These are phyloP conservation scores for Epiblema foenella DNA, from an alignment of 2,888 invertebrate genomes.

Conservation along the genomic window DNA sequence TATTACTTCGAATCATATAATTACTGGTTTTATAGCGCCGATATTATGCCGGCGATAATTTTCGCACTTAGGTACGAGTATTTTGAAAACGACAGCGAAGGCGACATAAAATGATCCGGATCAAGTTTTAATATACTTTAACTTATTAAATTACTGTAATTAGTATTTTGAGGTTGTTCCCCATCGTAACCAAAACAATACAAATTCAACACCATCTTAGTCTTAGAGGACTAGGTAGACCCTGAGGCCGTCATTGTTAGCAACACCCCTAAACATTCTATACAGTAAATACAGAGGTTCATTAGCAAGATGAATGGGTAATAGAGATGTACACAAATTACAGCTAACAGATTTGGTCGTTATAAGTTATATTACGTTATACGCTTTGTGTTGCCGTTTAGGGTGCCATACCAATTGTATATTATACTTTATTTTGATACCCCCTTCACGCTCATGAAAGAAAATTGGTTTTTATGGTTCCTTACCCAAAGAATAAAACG, in stretches of 20 bases:
- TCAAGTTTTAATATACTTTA: not conserved
- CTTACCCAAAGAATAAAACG: too few relatives aligned
- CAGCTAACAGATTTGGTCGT: not conserved
- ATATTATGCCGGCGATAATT: slow-evolving; percentile 9
- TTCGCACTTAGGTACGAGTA: too few relatives aligned
- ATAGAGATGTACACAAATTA: not conserved
- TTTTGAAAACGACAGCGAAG: too few relatives aligned
- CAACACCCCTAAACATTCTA: slow-evolving; percentile 15
- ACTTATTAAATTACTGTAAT: not conserved
- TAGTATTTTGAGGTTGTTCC: not conserved
- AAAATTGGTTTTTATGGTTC: too few relatives aligned
- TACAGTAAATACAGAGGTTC: slow-evolving; percentile 11
- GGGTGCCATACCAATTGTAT: too few relatives aligned
- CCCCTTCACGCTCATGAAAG: too few relatives aligned
- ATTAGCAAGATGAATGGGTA: slow-evolving; percentile 21
- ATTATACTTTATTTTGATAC: too few relatives aligned
- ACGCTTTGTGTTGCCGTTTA: too few relatives aligned
- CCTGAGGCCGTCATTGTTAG: slow-evolving; percentile 11
- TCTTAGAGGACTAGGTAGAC: slow-evolving; percentile 21
- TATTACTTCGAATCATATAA: slow-evolving; percentile 32
- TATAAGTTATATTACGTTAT: too few relatives aligned
- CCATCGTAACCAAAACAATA: not conserved
- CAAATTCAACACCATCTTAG: slow-evolving; percentile 3
- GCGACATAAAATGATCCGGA: too few relatives aligned
- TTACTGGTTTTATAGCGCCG: slow-evolving; percentile 4